Conservation (phyloP, 1,140 invertebrate species). For the Zaprionus nigranus region DNA sequence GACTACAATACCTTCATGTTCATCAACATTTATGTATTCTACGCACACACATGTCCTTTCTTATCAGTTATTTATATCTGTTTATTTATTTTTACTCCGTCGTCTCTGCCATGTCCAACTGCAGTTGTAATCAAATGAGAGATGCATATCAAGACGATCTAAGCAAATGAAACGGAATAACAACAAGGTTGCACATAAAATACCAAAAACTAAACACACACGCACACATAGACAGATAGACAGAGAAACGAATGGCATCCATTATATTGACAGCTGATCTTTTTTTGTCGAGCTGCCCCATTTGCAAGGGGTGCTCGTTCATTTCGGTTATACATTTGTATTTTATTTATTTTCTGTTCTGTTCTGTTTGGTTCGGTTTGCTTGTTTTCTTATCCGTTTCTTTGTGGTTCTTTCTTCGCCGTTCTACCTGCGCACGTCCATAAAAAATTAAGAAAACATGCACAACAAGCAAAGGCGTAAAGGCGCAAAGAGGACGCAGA, state of each 20-base stretch:
- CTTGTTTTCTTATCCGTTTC: slow-evolving; percentile 14
- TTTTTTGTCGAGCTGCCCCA: slow-evolving; percentile 55
- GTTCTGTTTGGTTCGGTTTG: slow-evolving; percentile 30
- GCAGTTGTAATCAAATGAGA: slow-evolving; percentile 62
- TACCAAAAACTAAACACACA: neutral
- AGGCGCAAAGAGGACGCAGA: slow-evolving; percentile 38
- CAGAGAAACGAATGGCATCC: slow-evolving; percentile 37
- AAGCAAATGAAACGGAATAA: slow-evolving; percentile 67
- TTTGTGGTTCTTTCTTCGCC: slow-evolving; percentile 3
- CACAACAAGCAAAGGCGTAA: slow-evolving; percentile 48
- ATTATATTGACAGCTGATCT: slow-evolving; percentile 77
- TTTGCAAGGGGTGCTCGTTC: slow-evolving; percentile 55
- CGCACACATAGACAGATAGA: neutral
- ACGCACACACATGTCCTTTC: slow-evolving; percentile 1
- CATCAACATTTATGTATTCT: neutral
- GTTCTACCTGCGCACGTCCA: slow-evolving; percentile 69
- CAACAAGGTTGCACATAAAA: slow-evolving; percentile 51
- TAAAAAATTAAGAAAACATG: slow-evolving; percentile 77
- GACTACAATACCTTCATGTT: neutral
- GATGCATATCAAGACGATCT: slow-evolving; percentile 74
- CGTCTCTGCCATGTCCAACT: neutral
- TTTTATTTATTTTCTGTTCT: slow-evolving; percentile 49
- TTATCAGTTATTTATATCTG: neutral
- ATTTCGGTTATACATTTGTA: slow-evolving; percentile 24
- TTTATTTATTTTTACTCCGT: neutral